Evolutionary conservation across 1,140 invertebrate genomes (phyloP).

Genomic region (Drosophila kepulauana): DNA sequence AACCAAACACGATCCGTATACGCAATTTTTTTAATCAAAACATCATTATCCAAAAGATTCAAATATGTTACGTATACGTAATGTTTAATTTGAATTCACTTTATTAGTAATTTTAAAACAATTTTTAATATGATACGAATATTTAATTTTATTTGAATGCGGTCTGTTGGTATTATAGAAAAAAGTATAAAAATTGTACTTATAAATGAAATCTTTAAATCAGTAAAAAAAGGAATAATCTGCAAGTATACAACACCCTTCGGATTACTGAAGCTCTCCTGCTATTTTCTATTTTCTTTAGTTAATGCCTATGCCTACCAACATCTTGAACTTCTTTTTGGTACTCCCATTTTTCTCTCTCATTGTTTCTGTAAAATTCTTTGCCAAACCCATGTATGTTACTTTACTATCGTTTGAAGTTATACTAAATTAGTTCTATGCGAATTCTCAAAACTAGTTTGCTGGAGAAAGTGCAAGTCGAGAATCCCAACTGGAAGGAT

Average conservation of each 20-base stretch:
- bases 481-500: conserved; percentile 95
- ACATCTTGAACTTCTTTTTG: not conserved
- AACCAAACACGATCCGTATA: too few species aligned
- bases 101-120: too few species aligned
- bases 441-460: conserved; percentile 87
- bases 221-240: not conserved
- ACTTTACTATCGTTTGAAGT: not conserved
- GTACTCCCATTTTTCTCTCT: not conserved
- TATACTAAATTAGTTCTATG: not conserved
- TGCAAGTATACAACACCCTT: not conserved
- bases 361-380: conserved; percentile 4
- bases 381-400: conserved; percentile 4
- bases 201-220: not conserved
- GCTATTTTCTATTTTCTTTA: conserved; percentile 4
- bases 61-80: too few species aligned
- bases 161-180: too few species aligned
- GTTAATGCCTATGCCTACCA: not conserved
- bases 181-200: too few species aligned
- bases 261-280: not conserved
- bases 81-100: too few species aligned
- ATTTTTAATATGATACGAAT: too few species aligned
- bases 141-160: too few species aligned
- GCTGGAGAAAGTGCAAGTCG: conserved; percentile 93
- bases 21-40: too few species aligned
- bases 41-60: too few species aligned